Conservation (phyloP, 2,888 invertebrate species). For the Apamea monoglypha region DNA sequence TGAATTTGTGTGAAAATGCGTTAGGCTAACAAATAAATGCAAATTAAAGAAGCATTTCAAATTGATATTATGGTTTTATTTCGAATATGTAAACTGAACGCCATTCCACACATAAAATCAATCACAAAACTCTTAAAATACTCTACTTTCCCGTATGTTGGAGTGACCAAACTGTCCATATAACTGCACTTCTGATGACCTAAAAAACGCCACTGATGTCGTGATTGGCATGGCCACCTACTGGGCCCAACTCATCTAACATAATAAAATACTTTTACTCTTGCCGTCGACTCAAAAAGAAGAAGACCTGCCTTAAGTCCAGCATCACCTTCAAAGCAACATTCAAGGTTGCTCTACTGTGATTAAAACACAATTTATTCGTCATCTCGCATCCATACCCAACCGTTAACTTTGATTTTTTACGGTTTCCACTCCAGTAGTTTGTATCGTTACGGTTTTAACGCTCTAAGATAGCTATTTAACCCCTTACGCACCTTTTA, state of each 20-base stretch:
- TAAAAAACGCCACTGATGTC: not conserved
- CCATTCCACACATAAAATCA: not conserved
- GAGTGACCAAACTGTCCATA: not conserved
- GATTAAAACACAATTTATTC: constrained; percentile 33
- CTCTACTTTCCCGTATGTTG: not conserved
- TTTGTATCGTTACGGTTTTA: constrained; percentile 88
- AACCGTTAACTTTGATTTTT: constrained; percentile 78
- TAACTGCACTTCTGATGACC: not conserved
- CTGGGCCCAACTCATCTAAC: not conserved
- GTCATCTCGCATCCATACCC: constrained; percentile 40
- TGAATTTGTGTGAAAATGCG: not conserved
- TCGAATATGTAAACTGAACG: too few relatives aligned
- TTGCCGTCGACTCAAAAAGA: not conserved
- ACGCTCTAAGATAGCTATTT: constrained; percentile 87
- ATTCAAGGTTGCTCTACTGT: not conserved
- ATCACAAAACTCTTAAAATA: not conserved
- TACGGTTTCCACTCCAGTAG: constrained; percentile 88
- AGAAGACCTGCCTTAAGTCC: not conserved
- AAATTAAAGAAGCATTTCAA: not conserved
- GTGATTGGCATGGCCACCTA: not conserved
- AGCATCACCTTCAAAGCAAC: constrained; percentile 15
- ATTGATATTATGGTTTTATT: not conserved
- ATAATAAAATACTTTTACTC: not conserved
- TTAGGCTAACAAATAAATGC: not conserved
- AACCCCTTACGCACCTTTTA: constrained; percentile 88